These are phyloP conservation scores for Sparus aurata DNA, from an alignment of 2,797 vertebrate species.

Conservation along the genomic window DNA sequence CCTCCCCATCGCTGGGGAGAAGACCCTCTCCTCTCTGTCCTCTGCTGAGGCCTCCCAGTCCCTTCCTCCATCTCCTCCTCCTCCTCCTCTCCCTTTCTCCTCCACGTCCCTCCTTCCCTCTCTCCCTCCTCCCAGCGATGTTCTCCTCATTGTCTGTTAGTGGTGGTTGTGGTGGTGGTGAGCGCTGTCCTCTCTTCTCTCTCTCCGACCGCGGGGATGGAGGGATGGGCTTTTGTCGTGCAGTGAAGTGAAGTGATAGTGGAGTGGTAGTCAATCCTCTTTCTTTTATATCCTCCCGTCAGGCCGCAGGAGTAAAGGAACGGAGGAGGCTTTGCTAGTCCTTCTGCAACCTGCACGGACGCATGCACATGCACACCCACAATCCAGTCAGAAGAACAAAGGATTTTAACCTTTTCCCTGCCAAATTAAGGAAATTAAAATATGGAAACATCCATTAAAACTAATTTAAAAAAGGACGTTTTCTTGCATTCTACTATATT, in stretches of 20 bases:
- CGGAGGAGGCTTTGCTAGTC: slow-evolving; percentile 81
- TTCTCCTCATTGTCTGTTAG: slow-evolving; percentile 85
- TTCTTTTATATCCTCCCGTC: slow-evolving; percentile 60
- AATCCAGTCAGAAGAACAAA: slow-evolving; percentile 11
- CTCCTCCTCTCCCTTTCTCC: not conserved
- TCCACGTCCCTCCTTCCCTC: not conserved
- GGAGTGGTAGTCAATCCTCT: slow-evolving; percentile 72
- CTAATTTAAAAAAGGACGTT: not conserved
- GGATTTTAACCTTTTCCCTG: not conserved
- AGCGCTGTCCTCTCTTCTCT: slow-evolving; percentile 83
- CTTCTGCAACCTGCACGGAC: slow-evolving; percentile 85
- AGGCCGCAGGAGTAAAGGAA: slow-evolving; percentile 81
- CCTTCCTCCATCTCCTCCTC: not conserved
- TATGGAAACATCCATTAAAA: not conserved
- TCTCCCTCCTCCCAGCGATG: slow-evolving; percentile 68
- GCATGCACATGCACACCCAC: slow-evolving; percentile 38
- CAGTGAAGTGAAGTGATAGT: slow-evolving; percentile 83
- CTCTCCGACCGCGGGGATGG: slow-evolving; percentile 79
- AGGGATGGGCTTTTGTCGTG: slow-evolving; percentile 80
- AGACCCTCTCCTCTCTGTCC: slow-evolving; percentile 50
- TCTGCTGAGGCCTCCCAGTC: slow-evolving; percentile 30
- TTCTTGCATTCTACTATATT: not conserved
- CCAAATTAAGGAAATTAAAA: slow-evolving; percentile 3
- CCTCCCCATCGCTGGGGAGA: slow-evolving; percentile 76
- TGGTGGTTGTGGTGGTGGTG: slow-evolving; percentile 88